phyloP scores from a whole-genome alignment of 1,140 invertebrate genomes.

The Cardiocondyla obscurior region DNA sequence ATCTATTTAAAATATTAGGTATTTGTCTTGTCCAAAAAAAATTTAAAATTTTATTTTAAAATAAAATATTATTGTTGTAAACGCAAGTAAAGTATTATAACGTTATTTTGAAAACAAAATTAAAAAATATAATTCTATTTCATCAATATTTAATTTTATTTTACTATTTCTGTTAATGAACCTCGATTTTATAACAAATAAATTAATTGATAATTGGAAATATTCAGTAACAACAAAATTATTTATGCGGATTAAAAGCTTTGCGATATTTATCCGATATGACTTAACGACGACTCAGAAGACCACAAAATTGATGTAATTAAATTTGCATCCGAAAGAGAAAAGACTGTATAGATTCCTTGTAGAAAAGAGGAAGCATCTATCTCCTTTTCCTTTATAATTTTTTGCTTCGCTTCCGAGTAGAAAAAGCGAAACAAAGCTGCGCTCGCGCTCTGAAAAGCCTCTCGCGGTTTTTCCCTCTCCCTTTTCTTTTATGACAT shows the following conservation, averaged over 20 bases:
- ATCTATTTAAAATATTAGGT: conserved; percentile 6
- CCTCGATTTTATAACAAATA: not conserved
- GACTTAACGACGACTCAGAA: not conserved
- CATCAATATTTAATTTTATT: conserved; percentile 2
- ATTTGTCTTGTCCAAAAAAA: not conserved
- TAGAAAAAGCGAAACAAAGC: conserved; percentile 11
- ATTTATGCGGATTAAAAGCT: not conserved
- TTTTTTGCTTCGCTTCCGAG: not conserved
- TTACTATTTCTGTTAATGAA: not conserved
- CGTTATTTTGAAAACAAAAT: conserved; percentile 1
- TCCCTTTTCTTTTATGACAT: conserved; percentile 16
- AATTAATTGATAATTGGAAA: not conserved
- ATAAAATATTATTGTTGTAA: not conserved
- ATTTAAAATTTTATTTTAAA: not conserved
- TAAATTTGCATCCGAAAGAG: conserved; percentile 29
- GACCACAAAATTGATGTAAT: conserved; percentile 36
- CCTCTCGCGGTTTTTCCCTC: conserved; percentile 26
- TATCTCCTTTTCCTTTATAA: conserved; percentile 36
- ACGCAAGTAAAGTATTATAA: not conserved
- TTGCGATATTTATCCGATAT: not conserved
- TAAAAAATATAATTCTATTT: not conserved
- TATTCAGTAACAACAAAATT: not conserved
- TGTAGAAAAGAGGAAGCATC: not conserved
- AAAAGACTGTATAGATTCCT: not conserved
- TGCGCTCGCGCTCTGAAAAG: not conserved